These are phyloP conservation scores for Palythoa grandiflora DNA, from an alignment of 92 coral and sea anemone genomes.

Conservation along the genomic window DNA sequence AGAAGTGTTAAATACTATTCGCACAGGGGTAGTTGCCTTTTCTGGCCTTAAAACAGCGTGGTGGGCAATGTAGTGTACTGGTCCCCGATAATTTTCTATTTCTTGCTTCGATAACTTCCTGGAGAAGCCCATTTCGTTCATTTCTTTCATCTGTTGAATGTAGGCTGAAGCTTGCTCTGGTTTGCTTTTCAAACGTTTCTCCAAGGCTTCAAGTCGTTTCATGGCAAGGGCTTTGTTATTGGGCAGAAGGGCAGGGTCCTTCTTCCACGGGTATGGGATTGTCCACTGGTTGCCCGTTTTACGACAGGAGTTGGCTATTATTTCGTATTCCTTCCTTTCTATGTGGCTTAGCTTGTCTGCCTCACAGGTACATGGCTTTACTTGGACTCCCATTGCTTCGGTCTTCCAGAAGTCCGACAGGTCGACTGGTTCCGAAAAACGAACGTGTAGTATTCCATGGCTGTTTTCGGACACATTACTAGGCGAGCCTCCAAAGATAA, in stretches of 20 bases:
- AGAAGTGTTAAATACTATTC: conserved; percentile 49
- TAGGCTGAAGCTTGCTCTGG: conserved; percentile 55
- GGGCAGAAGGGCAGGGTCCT: conserved; percentile 38
- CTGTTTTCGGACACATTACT: conserved; percentile 13
- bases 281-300: conserved; percentile 66
- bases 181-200: conserved; percentile 45
- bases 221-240: conserved; percentile 49
- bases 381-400: conserved; percentile 55
- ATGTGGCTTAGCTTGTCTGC: conserved; percentile 56
- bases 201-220: conserved; percentile 50
- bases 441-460: conserved; percentile 40
- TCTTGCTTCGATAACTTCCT: conserved; percentile 48
- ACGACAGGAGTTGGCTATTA: conserved; percentile 43
- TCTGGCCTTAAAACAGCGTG: conserved; percentile 65
- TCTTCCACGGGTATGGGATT: conserved; percentile 66
- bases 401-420: conserved; percentile 59
- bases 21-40: conserved; percentile 25
- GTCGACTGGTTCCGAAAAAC: conserved; percentile 37
- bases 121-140: conserved; percentile 48
- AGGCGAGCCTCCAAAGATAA: conserved; percentile 64
- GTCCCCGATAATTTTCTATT: conserved; percentile 43
- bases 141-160: conserved; percentile 43
- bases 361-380: conserved; percentile 43
- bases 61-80: conserved; percentile 63
- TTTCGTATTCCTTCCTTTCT: conserved; percentile 57